Evolutionary conservation across 2,113 vertebrate species (phyloP).

Genomic region (Oryzias curvinotus): DNA sequence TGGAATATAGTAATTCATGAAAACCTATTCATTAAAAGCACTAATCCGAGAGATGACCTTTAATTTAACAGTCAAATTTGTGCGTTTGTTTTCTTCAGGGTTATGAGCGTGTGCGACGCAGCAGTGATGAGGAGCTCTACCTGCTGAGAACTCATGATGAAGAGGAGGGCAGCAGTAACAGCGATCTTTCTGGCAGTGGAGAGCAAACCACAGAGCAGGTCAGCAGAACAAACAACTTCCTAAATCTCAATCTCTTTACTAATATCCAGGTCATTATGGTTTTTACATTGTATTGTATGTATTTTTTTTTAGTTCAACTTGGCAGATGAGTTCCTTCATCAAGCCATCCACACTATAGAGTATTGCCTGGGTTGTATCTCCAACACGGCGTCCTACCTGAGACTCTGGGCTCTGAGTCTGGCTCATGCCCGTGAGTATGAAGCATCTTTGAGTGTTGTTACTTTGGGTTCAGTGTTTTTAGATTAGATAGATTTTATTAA

Average conservation of each 20-base stretch:
- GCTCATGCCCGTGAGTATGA: conserved; percentile 93
- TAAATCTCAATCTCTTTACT: background rate
- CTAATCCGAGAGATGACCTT: too few relatives aligned
- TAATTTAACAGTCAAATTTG: background rate
- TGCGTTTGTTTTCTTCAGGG: conserved; percentile 67
- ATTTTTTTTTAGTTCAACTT: conserved; percentile 82
- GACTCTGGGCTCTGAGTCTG: conserved; percentile 96
- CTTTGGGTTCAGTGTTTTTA: background rate
- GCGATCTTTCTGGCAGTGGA: conserved; percentile 74
- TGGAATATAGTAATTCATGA: too few relatives aligned
- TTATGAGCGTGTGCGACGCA: conserved; percentile 87
- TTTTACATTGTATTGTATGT: conserved; percentile 8
- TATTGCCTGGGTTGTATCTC: conserved; percentile 96
- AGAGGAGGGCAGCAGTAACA: conserved; percentile 82
- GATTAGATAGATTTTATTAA: too few relatives aligned
- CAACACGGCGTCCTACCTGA: conserved; percentile 94
- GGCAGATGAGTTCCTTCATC: conserved; percentile 87
- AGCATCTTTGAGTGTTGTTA: background rate
- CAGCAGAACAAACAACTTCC: conserved; percentile 5
- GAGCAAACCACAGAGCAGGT: conserved; percentile 83
- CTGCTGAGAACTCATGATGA: conserved; percentile 83
- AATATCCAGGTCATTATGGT: background rate
- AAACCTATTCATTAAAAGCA: too few relatives aligned
- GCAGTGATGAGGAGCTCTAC: conserved; percentile 91
- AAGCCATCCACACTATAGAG: conserved; percentile 94